A percentile compares a stretch with the other conserved stretches of the same genome.
phyloP scores from a whole-genome alignment of 2,797 vertebrate species.

The Halcyon chelicuti region DNA sequence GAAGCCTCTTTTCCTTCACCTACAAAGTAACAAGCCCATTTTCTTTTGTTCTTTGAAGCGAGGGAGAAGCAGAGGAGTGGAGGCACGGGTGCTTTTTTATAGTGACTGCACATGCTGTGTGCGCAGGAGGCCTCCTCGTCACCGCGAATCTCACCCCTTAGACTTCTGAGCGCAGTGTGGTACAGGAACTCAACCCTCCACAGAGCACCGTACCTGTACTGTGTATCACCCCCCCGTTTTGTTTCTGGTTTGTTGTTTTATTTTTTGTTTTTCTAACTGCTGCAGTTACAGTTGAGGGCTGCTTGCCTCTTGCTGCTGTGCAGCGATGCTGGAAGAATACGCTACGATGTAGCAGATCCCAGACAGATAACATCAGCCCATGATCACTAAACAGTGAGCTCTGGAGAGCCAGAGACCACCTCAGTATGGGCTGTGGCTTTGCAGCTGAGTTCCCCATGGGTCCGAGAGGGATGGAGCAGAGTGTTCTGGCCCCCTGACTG shows the following conservation, averaged over 20 bases:
- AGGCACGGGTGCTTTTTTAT: neutral
- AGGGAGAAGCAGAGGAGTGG: neutral
- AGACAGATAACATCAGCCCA: neutral
- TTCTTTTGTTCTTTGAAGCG: neutral
- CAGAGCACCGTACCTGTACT: neutral
- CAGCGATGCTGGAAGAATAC: neutral
- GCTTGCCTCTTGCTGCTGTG: neutral
- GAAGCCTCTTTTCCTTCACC: neutral
- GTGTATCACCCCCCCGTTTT: accelerated
- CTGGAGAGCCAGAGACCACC: neutral
- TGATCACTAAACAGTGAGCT: neutral
- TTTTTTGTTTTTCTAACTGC: neutral
- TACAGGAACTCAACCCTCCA: neutral
- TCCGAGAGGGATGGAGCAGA: neutral
- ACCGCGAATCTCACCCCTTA: neutral
- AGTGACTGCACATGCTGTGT: neutral
- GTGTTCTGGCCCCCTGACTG: accelerated
- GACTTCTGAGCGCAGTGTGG: neutral
- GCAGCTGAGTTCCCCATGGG: accelerated
- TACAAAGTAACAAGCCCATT: neutral
- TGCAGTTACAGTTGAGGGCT: neutral
- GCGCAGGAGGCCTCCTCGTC: neutral
- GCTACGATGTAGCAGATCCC: neutral
- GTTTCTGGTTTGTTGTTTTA: too few species aligned
- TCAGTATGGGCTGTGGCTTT: neutral